Evolutionary conservation across 2,797 vertebrate species (phyloP).

Genomic region (Siniperca obscura): DNA sequence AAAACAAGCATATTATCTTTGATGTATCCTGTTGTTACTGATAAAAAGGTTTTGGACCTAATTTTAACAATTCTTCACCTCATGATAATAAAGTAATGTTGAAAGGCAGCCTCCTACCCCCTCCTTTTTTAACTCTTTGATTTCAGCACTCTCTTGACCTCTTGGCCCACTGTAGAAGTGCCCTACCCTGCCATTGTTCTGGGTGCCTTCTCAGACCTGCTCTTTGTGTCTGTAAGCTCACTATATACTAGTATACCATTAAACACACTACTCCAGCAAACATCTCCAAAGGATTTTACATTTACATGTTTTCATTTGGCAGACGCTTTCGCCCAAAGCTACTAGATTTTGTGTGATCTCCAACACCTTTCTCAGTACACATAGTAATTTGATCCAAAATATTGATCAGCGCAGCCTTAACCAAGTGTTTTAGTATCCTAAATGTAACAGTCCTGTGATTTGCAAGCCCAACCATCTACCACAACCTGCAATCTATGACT

Average conservation of each 20-base stretch:
- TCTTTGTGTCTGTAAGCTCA: background rate
- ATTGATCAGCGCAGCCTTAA: background rate
- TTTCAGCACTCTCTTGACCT: background rate
- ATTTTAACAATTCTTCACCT: background rate
- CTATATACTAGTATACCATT: no score
- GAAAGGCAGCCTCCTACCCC: background rate
- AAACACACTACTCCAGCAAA: background rate
- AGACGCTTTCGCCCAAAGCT: no score
- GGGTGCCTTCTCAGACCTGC: background rate
- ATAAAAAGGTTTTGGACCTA: no score
- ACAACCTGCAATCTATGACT: background rate
- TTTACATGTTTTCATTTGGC: no score
- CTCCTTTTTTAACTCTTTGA: background rate
- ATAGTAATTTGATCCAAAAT: background rate
- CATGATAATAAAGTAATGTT: background rate
- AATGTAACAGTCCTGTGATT: background rate
- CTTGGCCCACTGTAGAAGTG: no score
- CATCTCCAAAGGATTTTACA: background rate
- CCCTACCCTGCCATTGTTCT: background rate
- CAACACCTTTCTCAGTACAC: no score
- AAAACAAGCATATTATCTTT: no score
- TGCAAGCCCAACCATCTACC: background rate
- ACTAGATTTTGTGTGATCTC: background rate
- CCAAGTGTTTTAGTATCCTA: no score
- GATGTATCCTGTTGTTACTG: no score